A percentile compares a stretch with the other conserved stretches of the same genome.
Conservation (phyloP, 2,113 vertebrate species). For the Plecturocebus donacophilus region DNA sequence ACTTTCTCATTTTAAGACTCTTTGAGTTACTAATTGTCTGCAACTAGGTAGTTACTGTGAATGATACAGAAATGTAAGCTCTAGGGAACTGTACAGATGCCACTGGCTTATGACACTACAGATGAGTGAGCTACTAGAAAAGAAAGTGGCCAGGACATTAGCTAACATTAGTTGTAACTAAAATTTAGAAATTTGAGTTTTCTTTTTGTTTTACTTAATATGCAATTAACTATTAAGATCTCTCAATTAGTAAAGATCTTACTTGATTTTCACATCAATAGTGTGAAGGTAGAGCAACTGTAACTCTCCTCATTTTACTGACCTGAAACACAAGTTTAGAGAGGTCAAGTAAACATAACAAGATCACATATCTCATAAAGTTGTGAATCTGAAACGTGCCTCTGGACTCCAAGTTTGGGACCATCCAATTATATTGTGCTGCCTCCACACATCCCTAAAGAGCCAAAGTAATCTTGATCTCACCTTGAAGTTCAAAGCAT, state of each 20-base stretch:
- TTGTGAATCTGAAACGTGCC: neutral
- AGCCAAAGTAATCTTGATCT: constrained; percentile 78
- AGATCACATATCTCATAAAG: neutral
- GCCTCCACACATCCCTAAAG: constrained; percentile 43
- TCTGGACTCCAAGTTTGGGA: neutral
- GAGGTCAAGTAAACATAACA: neutral
- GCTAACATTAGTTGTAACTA: neutral
- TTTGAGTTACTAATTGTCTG: neutral
- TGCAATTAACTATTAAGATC: neutral
- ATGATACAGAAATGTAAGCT: neutral
- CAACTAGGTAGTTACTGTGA: neutral
- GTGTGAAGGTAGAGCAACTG: neutral
- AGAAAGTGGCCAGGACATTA: neutral
- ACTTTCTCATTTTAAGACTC: neutral
- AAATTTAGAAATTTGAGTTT: constrained; percentile 36
- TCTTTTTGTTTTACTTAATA: neutral
- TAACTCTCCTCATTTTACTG: neutral
- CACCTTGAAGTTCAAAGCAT: constrained; percentile 98
- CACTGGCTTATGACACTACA: neutral
- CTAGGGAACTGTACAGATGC: neutral
- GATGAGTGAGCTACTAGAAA: neutral
- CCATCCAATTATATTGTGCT: neutral
- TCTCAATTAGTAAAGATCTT: constrained; percentile 9
- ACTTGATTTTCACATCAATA: constrained; percentile 34
- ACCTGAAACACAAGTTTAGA: constrained; percentile 17